Evolutionary conservation across 2,113 vertebrate genomes (phyloP).

Genomic region (Bucco capensis): DNA sequence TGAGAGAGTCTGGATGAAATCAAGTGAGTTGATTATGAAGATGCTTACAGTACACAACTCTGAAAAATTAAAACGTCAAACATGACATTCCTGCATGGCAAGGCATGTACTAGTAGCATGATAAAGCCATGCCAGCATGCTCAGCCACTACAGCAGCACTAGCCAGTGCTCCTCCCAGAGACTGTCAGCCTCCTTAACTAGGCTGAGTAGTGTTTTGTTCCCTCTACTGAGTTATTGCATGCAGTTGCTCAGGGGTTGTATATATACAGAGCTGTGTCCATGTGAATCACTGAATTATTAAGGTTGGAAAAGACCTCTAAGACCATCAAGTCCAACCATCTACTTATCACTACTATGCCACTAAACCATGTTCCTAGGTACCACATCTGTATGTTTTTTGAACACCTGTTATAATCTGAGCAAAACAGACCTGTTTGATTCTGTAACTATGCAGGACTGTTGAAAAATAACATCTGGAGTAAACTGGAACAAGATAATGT

Average conservation of each 20-base stretch:
- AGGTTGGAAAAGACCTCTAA: too few species aligned
- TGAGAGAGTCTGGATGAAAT: not conserved
- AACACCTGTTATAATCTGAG: not conserved
- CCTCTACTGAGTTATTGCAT: not conserved
- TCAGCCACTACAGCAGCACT: not conserved
- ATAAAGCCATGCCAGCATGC: accelerated
- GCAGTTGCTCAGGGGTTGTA: not conserved
- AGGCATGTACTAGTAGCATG: accelerated
- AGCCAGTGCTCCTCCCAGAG: not conserved
- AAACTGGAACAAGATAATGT: not conserved
- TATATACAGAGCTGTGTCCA: accelerated
- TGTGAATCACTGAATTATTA: too few species aligned
- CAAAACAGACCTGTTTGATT: not conserved
- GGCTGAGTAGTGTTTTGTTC: not conserved
- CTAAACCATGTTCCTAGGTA: too few species aligned
- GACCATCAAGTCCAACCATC: too few species aligned
- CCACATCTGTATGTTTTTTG: too few species aligned
- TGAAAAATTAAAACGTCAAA: not conserved
- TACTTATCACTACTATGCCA: too few species aligned
- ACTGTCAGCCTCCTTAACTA: not conserved
- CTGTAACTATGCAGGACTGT: not conserved
- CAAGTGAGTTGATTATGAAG: not conserved
- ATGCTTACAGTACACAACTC: not conserved
- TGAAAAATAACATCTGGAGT: not conserved
- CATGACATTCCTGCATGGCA: not conserved